Evolutionary conservation across 2,797 vertebrate species (phyloP).

Genomic region (Xenentodon cancila): DNA sequence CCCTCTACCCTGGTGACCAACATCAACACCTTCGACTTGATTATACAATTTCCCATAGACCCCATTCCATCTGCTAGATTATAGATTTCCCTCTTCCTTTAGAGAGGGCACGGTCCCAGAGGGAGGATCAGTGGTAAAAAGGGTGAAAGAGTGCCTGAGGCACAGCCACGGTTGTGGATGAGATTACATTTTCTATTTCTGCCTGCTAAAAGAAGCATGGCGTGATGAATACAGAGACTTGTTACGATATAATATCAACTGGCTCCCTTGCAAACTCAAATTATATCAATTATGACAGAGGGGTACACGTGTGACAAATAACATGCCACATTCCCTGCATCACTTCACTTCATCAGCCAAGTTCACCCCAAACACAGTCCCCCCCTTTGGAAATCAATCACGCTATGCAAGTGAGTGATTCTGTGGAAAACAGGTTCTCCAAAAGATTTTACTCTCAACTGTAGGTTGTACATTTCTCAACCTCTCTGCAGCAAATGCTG

Average conservation of each 20-base stretch:
- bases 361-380: slow-evolving; percentile 69
- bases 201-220: slow-evolving; percentile 63
- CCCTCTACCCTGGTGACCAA: slow-evolving; percentile 39
- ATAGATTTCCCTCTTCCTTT: slow-evolving; percentile 80
- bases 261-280: slow-evolving; percentile 79
- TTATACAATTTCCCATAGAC: slow-evolving; percentile 83
- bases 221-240: slow-evolving; percentile 79
- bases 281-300: slow-evolving; percentile 79
- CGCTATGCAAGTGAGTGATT: slow-evolving; percentile 68
- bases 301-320: slow-evolving; percentile 76
- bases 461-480: slow-evolving; percentile 10
- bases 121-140: slow-evolving; percentile 81
- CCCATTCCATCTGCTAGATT: slow-evolving; percentile 82
- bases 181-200: slow-evolving; percentile 84
- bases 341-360: slow-evolving; percentile 79
- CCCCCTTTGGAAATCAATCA: slow-evolving; percentile 75
- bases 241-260: slow-evolving; percentile 83
- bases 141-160: slow-evolving; percentile 80
- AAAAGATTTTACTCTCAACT: slow-evolving; percentile 30
- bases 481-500: slow-evolving; percentile 21
- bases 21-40: slow-evolving; percentile 61
- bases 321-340: slow-evolving; percentile 72
- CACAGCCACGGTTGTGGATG: slow-evolving; percentile 72
- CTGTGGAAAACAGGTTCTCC: slow-evolving; percentile 42
- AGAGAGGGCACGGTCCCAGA: slow-evolving; percentile 74